Base-by-base conservation (phyloP, 2,888 invertebrate genomes). In the Autographa pulchrina region DNA sequence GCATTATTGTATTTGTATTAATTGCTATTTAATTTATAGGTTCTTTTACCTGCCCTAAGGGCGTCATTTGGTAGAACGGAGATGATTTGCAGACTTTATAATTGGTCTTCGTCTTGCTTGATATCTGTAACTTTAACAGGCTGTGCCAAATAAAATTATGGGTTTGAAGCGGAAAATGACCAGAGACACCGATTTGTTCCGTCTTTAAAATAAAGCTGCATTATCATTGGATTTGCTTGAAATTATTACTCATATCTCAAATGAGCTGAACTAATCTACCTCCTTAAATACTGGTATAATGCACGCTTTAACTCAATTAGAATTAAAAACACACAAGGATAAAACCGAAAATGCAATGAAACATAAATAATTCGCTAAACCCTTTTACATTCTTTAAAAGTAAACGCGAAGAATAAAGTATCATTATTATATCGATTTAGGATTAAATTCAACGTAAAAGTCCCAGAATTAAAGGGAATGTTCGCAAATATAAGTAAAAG, bases 401-500 rank as follows among this genome's bases (percentile, higher is more conserved):
- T 63, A 58, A 41, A 63, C 3, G 35, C 6, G 65, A 63, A 59
- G 20, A 69, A 72, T 62, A 65, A 71, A 62, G n/a, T 20, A 54
- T 71, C 68, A 70, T 54, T 38, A 71, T 70, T 68, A 66, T 32
- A 43, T 52, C 32, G n/a, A 62, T 20, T 32, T 31, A 61, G 0
- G 35, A 54, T 62, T 72, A 1, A 66, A 63, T 67, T 48, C 6
- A 64, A 54, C 13, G 65, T 41, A 68, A 38, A 70, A 65, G 38
- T 16, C 48, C 38, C n/a, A 64, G 60, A 67, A 54, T 61, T 31
- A 62, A 68, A 72, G 7, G 65, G 69, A 80, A 82, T 76, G 74
- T 68, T 78, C 75, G 56, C 67, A 80, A 77, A 77, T 78, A 76
- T 65, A 77, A 76, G 73, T 81, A 86, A 87, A 88, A 88, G 83